These are phyloP conservation scores for Pelecanoides urinatrix DNA, from an alignment of 2,113 vertebrate species.

Conservation along the genomic window DNA sequence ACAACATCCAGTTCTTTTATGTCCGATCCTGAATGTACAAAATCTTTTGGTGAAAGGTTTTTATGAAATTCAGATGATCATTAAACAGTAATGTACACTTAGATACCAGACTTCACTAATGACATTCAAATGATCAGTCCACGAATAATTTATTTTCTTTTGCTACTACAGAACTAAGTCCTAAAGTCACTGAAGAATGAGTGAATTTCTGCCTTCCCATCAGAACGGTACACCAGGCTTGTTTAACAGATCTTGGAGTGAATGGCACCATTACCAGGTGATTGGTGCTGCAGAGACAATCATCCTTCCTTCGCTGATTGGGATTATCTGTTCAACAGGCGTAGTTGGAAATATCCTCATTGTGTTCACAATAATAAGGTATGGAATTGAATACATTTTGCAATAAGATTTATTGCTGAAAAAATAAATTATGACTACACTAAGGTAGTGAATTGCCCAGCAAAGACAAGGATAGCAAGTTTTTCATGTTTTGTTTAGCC, in stretches of 20 bases:
- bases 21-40: not conserved
- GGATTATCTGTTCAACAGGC: constrained; percentile 64
- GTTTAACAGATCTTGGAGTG: constrained; percentile 32
- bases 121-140: not conserved
- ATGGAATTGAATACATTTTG: not conserved
- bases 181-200: constrained; percentile 16
- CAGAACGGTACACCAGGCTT: constrained; percentile 29
- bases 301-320: constrained; percentile 62
- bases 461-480: not conserved
- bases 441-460: not conserved
- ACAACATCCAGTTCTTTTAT: not conserved
- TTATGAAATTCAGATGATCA: not conserved
- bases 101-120: not conserved
- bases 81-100: not conserved
- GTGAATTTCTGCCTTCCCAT: constrained; percentile 1
- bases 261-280: constrained; percentile 13
- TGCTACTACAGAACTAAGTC: not conserved
- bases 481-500: not conserved
- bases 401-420: not conserved
- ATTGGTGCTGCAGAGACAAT: constrained; percentile 52
- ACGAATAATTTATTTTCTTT: not conserved
- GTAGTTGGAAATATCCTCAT: constrained; percentile 64
- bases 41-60: not conserved
- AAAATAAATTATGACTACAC: not conserved
- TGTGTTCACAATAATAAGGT: constrained; percentile 65